Percentiles rank a stretch among this genome's conserved stretches.
These are phyloP conservation scores for Hesperia comma DNA, from an alignment of 2,888 invertebrate genomes.

Conservation along the genomic window DNA sequence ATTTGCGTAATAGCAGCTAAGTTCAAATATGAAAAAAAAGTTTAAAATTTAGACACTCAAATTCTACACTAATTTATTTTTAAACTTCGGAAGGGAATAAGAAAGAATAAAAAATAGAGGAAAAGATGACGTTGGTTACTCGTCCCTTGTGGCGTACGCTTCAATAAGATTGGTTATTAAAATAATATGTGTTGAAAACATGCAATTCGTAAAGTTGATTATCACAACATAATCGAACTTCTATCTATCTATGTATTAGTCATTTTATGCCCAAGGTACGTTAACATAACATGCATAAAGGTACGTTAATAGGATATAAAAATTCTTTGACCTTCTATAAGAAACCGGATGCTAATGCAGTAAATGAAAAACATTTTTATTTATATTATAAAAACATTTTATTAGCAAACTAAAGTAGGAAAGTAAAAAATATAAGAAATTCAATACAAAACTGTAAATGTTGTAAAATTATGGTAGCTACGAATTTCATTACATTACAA, in stretches of 20 bases:
- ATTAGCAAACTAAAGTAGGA: constrained; percentile 84
- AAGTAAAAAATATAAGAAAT: constrained; percentile 83
- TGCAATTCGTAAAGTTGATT: not conserved
- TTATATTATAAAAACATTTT: constrained; percentile 79
- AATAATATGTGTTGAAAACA: not conserved
- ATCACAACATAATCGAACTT: not conserved
- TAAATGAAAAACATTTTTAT: constrained; percentile 33
- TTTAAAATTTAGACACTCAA: not conserved
- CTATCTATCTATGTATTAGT: not conserved
- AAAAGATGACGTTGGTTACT: no score
- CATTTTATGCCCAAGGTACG: not conserved
- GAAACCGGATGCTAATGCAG: constrained; percentile 3
- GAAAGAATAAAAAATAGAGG: no score
- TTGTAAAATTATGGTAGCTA: constrained; percentile 78
- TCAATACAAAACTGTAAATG: constrained; percentile 80
- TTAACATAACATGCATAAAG: not conserved
- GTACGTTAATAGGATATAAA: not conserved
- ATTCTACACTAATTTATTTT: not conserved
- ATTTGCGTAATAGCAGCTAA: no score
- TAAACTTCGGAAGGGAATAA: not conserved
- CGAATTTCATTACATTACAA: constrained; percentile 59
- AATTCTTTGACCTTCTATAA: constrained; percentile 11
- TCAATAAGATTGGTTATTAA: no score
- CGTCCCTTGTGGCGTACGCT: no score
- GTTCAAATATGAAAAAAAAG: no score